Evolutionary conservation across 2,797 vertebrate genomes (phyloP), one percentile per base, ranked within the genome.

Genomic region (Philypnodon macrostomus): DNA sequence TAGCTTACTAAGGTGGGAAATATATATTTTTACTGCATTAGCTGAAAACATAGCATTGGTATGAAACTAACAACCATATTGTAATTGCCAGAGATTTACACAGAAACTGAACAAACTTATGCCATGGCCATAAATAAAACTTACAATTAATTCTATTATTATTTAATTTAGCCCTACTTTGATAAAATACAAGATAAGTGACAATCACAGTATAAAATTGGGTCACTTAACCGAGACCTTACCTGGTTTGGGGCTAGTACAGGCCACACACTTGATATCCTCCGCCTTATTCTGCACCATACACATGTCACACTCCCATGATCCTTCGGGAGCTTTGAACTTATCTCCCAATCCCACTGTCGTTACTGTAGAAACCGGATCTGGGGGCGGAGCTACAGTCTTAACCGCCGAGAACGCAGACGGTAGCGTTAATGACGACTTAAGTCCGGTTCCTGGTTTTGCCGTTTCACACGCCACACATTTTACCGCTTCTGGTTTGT

Each of bases 401-500:
- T 84, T 70, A 57, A 38, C 85, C 53, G 92, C 88, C 1, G 89
- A 85, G 63, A 84, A 81, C 35, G 80, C 40, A 5, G 92, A 81
- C 10, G 76, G 85, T 62, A 94, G 74, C 2, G 90, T 90, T 62
- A 94, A 81, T 36, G 87, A 89, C 48, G 92, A 86, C 75, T 93
- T 94, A n/a, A 95, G 90, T 54, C 92, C 94, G 0, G 90, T 95
- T 40, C 95, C 95, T 7, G 94, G 92, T 86, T 97, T 98, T 33
- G 93, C 92, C 1, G 94, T 96, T 52, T 97, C 94, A 56, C 97
- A 99, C 1, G 96, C 96, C 70, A 98, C 81, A 57, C 97, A 99
- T 81, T 96, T 98, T 21, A 93, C 86, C 12, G 84, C 90, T 53
- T 99, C 96, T 0, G 92, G 81, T 81, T 95, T 98, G 83, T 99